Evolutionary conservation across 2,113 vertebrate species (phyloP), one percentile per base, ranked within the genome.

Genomic region (Lamprologus sp.): DNA sequence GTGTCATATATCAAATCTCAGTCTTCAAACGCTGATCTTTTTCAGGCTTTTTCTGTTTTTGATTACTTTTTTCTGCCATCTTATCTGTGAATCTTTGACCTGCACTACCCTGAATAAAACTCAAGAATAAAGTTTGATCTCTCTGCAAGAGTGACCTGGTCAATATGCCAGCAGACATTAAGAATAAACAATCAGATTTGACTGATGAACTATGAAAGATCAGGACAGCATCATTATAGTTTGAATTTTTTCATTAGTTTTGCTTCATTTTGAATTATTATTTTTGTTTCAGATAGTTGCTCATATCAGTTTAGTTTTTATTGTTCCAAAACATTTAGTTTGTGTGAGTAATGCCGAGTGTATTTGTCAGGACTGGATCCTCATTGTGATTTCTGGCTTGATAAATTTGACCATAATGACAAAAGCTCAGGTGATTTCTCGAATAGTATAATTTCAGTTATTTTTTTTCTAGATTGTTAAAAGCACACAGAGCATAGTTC

Each of bases 21-120:
- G 63, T 14, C 63, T 9, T 68, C 63, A 60, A 60, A 60, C 4
- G 2, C 7, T 40, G 19, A 68, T 68, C 7, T 13, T 40, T 37
- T 68, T 68, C 63, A 68, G 63, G 4, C 63, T 68, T 68, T 37
- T 40, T 68, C 0, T 68, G 0, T 68, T 21, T 68, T 68, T 6
- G 0, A 37, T 68, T 40, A 21, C 63, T 37, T 68, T 68, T 68
- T 40, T 14, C 19, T 40, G 35, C 1, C 7, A 8, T 68, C 3
- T 40, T 21, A 0, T 40, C 35, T 63, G 60, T n/a, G 60, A 65
- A 35, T 65, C 60, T 40, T 68, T 14, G 63, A 68, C 33, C 63
- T 21, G 63, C 1, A 8, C 0, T 40, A 14, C 11, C 0, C 11
- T 40, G 33, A 37, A 8, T 68, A n/a, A 40, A 40, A 68, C 63